A percentile compares a stretch with the other conserved stretches of the same genome.
phyloP scores from a whole-genome alignment of 2,113 vertebrate species.

The Microcebus tavaratra region DNA sequence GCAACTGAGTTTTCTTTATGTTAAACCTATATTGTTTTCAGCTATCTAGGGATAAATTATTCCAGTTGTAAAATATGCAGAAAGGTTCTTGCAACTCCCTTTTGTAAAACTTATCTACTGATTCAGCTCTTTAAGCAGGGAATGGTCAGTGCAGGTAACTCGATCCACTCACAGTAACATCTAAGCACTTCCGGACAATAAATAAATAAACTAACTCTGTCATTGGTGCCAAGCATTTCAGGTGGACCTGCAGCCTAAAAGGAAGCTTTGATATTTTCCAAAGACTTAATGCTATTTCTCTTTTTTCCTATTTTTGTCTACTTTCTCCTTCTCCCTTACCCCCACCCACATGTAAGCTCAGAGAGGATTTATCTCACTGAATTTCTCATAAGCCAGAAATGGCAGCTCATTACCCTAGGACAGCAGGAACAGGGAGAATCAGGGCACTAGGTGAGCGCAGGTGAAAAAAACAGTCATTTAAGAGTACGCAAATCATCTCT shows the following conservation, averaged over 20 bases:
- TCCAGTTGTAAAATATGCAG: neutral
- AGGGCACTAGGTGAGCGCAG: constrained; percentile 21
- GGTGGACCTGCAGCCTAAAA: neutral
- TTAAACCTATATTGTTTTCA: constrained; percentile 24
- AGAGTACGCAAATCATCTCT: constrained; percentile 10
- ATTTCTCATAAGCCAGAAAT: constrained; percentile 33
- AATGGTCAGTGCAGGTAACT: neutral
- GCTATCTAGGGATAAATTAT: constrained; percentile 56
- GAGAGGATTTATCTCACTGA: constrained; percentile 32
- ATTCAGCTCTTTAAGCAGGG: neutral
- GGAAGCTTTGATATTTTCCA: neutral
- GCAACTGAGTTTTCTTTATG: neutral
- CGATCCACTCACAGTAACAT: neutral
- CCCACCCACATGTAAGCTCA: neutral
- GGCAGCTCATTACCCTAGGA: constrained; percentile 42
- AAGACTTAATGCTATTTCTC: neutral
- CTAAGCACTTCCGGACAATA: neutral
- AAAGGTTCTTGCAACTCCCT: neutral
- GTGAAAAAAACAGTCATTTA: constrained; percentile 12
- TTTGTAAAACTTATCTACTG: neutral
- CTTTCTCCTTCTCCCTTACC: neutral
- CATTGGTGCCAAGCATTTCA: neutral
- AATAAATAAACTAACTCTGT: neutral
- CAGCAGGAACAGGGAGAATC: neutral
- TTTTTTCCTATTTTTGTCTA: neutral